Conservation (phyloP, 30 jellyfish, hydroid and myxozoan species). For the Chironex yamaguchii region DNA sequence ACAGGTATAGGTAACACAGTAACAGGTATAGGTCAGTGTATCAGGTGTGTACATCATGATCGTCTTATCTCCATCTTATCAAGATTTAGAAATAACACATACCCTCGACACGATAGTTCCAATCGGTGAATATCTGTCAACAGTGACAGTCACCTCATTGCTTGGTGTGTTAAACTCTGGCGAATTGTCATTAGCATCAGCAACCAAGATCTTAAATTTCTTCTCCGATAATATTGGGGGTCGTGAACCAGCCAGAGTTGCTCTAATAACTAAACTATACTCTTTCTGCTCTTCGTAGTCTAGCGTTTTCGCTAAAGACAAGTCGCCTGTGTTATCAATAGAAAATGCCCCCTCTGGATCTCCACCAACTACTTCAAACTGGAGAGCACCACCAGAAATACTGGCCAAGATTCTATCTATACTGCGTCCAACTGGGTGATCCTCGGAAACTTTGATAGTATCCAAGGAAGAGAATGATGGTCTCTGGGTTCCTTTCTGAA, state of each 20-base stretch:
- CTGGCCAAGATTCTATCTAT: slow-evolving; percentile 36
- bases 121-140: slow-evolving; percentile 81
- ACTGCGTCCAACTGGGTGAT: slow-evolving; percentile 52
- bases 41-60: too few relatives aligned
- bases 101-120: slow-evolving; percentile 83
- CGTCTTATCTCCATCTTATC: too few relatives aligned
- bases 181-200: slow-evolving; percentile 84
- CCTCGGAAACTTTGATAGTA: slow-evolving; percentile 43
- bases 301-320: slow-evolving; percentile 37
- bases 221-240: slow-evolving; percentile 84
- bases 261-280: slow-evolving; percentile 76
- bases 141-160: slow-evolving; percentile 63
- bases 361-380: slow-evolving; percentile 92
- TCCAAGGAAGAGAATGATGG: slow-evolving; percentile 54
- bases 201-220: slow-evolving; percentile 39
- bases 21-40: too few relatives aligned
- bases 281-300: slow-evolving; percentile 71
- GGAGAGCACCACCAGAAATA: slow-evolving; percentile 50
- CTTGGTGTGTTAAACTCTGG: slow-evolving; percentile 82
- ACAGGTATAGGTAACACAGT: too few relatives aligned
- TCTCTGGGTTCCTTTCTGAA: slow-evolving; percentile 31
- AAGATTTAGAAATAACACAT: too few relatives aligned
- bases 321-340: slow-evolving; percentile 61
- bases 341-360: slow-evolving; percentile 61
- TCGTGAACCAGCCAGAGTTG: slow-evolving; percentile 59